Evolutionary conservation across 2,797 vertebrate genomes (phyloP), one percentile per base, ranked within the genome.

Genomic region (Delichon dasypus): DNA sequence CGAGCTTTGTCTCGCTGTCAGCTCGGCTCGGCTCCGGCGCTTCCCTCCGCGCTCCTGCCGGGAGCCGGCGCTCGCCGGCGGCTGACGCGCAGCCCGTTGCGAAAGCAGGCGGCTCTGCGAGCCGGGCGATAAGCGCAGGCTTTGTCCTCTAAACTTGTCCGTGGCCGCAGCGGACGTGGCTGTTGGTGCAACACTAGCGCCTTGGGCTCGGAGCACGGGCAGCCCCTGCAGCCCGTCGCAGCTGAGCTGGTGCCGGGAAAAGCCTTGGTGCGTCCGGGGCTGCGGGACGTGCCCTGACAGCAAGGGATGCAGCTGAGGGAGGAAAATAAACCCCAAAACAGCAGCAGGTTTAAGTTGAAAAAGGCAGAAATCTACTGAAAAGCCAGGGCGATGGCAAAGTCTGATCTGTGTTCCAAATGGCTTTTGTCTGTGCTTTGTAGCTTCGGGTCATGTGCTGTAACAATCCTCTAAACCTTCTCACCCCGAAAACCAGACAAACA

Each of bases 211-310:
- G n/a, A 47, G 11, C 13, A 4, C 53, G 25, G 68, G 51, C 68
- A 47, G 65, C 65, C 53, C 44, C 66, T 19, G 53, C 67, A 53
- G 91, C 36, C 64, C 2, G 8, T 30, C 0, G 0, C 57, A 20
- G 93, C 68, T 5, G 58, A 3, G 47, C 44, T 18, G 44, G 12
- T 34, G 40, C 40, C 4, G 1, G 20, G 5, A 68, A 22, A 32
- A 54, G 48, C 1, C 0, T 16, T 4, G 1, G 0, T 12, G 53
- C 8, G 14, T 3, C 9, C 6, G 0, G 19, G 2, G 26, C 13
- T 8, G 27, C 3, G 32, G 47, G 68, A 67, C 18, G 13, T 5
- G 50, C 27, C 11, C 54, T 44, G 29, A 29, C 45, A 45, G 54
- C n/a, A 29, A 53, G n/a, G 54, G 68, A 30, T 13, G 36, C n/a